Base-by-base conservation (phyloP, 2,113 vertebrate genomes). In the Leptocoma aspasia region DNA sequence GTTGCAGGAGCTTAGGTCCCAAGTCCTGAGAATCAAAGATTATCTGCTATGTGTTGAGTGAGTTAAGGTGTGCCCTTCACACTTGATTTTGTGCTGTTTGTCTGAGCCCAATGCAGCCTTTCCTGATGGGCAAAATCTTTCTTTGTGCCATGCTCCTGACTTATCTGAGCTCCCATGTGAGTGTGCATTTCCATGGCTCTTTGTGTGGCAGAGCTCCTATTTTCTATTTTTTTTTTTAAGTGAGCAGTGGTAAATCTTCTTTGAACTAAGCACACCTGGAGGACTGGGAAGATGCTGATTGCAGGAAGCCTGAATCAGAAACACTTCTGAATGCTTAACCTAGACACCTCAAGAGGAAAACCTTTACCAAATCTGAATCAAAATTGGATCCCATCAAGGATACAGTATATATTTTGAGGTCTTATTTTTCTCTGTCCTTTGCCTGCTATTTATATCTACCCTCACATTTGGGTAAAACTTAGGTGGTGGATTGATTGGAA, bases 121-220 rank as follows among this genome's bases (percentile, higher is more conserved):
- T 72, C 5, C 4, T 42, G 59, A 16, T 27, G 53, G 21, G 24
- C 28, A 65, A 7, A 75, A 22, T 24, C 49, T 30, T 76, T 57
- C 22, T 28, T 54, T 71, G 28, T 72, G 44, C 53, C 19, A 3
- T 28, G 11, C 27, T 80, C 21, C 73, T 4, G 9, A 44, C 15
- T 37, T 7, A 1, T 10, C 5, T 23, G 57, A 3, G 1, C 23
- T 82, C 11, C 16, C 15, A 4, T 9, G 6, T 30, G 19, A 73
- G 22, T 10, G 27, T 45, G 15, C 0, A 1, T 86, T 86, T 79
- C 47, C 39, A 53, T 24, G 22, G 30, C 11, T 47, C 15, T 92
- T 61, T 0, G 0, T 49, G 47, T 42, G 47, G 45, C 31, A 47
- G 27, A 80, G 30, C 44, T 71, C 20, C n/a, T 56, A 1, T 21